These are phyloP conservation scores for Trypoxylus dichotomus DNA, from an alignment of 1,140 invertebrate species.

Conservation along the genomic window DNA sequence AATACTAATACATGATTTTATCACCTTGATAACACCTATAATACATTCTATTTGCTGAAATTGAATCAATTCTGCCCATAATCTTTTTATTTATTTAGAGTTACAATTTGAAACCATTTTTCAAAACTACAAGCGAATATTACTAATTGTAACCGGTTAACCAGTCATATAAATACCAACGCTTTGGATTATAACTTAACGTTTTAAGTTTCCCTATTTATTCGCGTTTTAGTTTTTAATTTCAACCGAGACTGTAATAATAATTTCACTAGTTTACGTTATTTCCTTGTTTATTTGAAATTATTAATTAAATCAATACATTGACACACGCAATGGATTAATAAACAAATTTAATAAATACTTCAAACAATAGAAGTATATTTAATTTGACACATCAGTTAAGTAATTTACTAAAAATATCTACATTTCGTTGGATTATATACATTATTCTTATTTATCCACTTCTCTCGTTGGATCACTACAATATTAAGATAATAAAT, in stretches of 20 bases:
- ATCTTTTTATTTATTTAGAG: too few species aligned
- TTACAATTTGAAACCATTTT: too few species aligned
- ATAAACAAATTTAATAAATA: slow-evolving; percentile 17
- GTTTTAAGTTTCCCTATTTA: too few species aligned
- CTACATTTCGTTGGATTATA: background rate
- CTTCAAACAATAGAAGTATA: background rate
- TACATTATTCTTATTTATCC: slow-evolving; percentile 13
- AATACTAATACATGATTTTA: too few species aligned
- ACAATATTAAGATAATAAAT: slow-evolving; percentile 22
- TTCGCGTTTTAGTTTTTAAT: background rate
- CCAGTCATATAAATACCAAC: too few species aligned
- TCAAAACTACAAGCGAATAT: too few species aligned
- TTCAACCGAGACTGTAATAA: background rate
- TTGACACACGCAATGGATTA: background rate
- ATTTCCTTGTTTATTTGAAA: background rate
- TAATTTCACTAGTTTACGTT: background rate
- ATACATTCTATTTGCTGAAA: too few species aligned
- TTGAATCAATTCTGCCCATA: too few species aligned
- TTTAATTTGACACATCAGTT: slow-evolving; percentile 24
- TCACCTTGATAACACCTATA: too few species aligned
- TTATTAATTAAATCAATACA: slow-evolving; percentile 22
- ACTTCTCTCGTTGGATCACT: slow-evolving; percentile 24
- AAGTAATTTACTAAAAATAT: slow-evolving; percentile 24
- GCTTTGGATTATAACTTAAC: too few species aligned
- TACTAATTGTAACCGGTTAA: too few species aligned